A percentile compares a stretch with the other conserved stretches of the same genome.
Conservation (phyloP, 2,113 vertebrate species). For the Halcyon senegalensis region DNA sequence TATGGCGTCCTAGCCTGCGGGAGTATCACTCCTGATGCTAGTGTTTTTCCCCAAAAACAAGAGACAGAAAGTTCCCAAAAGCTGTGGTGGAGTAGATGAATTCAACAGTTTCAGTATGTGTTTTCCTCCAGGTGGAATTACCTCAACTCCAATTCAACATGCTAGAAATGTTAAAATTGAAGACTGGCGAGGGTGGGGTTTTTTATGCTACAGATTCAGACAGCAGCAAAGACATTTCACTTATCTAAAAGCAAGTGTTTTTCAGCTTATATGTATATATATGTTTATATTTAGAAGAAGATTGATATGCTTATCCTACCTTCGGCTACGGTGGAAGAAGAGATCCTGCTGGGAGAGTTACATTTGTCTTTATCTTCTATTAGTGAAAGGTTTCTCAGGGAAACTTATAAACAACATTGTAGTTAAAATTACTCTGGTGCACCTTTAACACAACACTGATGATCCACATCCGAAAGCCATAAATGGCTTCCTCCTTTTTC, state of each 20-base stretch:
- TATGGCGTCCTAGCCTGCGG: background rate
- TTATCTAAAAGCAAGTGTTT: background rate
- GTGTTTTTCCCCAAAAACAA: background rate
- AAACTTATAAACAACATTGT: background rate
- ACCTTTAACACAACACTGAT: background rate
- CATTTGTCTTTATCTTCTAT: background rate
- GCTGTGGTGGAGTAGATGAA: background rate
- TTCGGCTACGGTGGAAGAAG: background rate
- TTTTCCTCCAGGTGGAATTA: background rate
- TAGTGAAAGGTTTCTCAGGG: background rate
- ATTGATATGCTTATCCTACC: background rate
- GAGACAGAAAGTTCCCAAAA: background rate
- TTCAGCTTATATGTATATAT: background rate
- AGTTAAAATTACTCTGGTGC: background rate
- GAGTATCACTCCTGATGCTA: accelerated
- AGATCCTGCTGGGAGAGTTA: background rate
- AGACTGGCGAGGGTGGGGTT: background rate
- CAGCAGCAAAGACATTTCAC: background rate
- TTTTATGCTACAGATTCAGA: background rate
- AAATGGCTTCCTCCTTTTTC: background rate
- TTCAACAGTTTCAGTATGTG: background rate
- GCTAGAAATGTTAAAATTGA: background rate
- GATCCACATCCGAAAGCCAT: background rate
- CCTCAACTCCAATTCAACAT: background rate
- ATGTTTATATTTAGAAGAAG: background rate